A percentile compares a stretch with the other conserved stretches of the same genome.
These are phyloP conservation scores for Lasiommata megera DNA, from an alignment of 2,888 invertebrate species.

Conservation along the genomic window DNA sequence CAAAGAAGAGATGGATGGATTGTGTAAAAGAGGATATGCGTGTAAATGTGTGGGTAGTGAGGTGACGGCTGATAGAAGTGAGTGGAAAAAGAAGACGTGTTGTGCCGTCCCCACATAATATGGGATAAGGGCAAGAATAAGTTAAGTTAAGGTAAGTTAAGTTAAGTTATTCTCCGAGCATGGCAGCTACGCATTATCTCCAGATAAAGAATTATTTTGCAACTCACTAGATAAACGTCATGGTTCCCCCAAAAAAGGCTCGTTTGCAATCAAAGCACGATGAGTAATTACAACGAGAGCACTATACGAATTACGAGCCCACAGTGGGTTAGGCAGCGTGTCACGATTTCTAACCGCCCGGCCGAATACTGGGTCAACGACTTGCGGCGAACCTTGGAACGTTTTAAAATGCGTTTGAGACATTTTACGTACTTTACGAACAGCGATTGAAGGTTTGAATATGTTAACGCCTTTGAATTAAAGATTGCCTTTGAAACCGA, in stretches of 20 bases:
- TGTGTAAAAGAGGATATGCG: too few relatives aligned
- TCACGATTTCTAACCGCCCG: slow-evolving; percentile 50
- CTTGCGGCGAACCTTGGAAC: slow-evolving; percentile 42
- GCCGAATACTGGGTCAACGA: slow-evolving; percentile 56
- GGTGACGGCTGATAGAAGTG: too few relatives aligned
- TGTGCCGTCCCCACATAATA: too few relatives aligned
- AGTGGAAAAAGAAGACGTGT: too few relatives aligned
- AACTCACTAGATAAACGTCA: slow-evolving; percentile 18
- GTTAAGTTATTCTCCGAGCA: too few relatives aligned
- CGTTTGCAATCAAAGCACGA: slow-evolving; percentile 25
- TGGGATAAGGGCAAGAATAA: too few relatives aligned
- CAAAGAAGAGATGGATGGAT: too few relatives aligned
- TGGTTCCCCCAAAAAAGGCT: slow-evolving; percentile 26
- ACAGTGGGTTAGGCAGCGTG: slow-evolving; percentile 43
- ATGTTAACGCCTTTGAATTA: too few relatives aligned
- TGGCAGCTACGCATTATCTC: background rate
- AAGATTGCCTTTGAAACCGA: background rate
- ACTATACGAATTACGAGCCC: slow-evolving; percentile 32
- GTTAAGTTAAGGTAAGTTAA: too few relatives aligned
- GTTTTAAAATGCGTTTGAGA: slow-evolving; percentile 35
- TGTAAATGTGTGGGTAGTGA: too few relatives aligned
- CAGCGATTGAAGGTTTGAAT: slow-evolving; percentile 10
- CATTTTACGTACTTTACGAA: slow-evolving; percentile 16
- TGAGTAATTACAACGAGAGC: slow-evolving; percentile 30
- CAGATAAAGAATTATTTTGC: slow-evolving; percentile 24